Evolutionary conservation across 53 echinoderm and acorn worm genomes (phyloP), one percentile per base, ranked within the genome.

Genomic region (Stichopus horrens): DNA sequence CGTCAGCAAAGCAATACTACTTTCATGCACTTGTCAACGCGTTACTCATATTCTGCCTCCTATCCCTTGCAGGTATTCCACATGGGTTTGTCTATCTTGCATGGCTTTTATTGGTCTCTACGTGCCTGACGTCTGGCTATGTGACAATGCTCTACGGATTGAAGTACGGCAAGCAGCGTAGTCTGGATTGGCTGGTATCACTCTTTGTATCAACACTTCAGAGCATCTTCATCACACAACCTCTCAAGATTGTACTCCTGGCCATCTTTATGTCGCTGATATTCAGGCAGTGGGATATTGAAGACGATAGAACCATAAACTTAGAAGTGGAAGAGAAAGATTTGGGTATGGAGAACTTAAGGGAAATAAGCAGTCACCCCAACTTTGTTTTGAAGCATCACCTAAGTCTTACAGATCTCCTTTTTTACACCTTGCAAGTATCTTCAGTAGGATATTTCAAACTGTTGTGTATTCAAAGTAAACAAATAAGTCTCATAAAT

Each of bases 71-170:
- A 95, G 86, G 88, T 23, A 88, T 96, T 73, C 94, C 96, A 13
- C 91, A 93, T 23, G 74, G 88, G 86, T 94, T 91, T 55, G 75
- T 95, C 21, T 94, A 94, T 88, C 58, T 96, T 51, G 96, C 89
- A 5, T 96, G 96, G 96, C n/a, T 95, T 5, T 74, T 96, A n/a
- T 80, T 96, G 59, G 57, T 91, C 9, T 58, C 54, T 18, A 96
- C 96, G 19, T 92, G 89, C 16, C 85, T 94, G 9, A 86, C 89
- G 18, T 94, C 96, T 14, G 92, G 94, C 0, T 96, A 96, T 86
- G 91, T 92, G 92, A 93, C 92, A 21, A 96, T 96, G 96, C 89
- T 96, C 53, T 96, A 96, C 86, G 96, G 96, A 0, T 89, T 96
- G 74, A 96, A 96, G 78, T 96, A 96, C 79, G 96, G 96, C 51